phyloP scores from a whole-genome alignment of 92 coral and sea anemone species.

The Epizoanthus fatuus region DNA sequence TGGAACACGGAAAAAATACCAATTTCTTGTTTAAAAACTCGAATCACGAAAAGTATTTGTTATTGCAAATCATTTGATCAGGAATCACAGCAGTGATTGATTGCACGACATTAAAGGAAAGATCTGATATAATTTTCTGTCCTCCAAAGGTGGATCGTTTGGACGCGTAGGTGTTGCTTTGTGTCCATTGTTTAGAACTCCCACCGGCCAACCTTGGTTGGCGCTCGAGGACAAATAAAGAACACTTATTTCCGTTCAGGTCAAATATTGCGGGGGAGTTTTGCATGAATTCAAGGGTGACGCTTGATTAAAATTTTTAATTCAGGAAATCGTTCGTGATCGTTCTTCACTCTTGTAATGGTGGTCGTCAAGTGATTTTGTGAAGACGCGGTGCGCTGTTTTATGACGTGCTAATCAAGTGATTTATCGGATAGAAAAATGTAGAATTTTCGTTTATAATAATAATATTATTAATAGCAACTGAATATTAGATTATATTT shows the following conservation, averaged over 20 bases:
- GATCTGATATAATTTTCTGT: constrained; percentile 20
- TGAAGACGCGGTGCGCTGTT: too few relatives aligned
- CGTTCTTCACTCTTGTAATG: constrained; percentile 12
- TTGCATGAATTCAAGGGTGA: constrained; percentile 16
- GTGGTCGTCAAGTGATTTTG: constrained; percentile 10
- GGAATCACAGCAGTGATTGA: neutral
- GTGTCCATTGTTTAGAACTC: constrained; percentile 12
- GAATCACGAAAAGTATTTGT: neutral
- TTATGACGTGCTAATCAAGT: too few relatives aligned
- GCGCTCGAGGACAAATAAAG: constrained; percentile 1
- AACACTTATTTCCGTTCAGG: constrained; percentile 36
- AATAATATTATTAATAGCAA: too few relatives aligned
- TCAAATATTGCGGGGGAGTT: constrained; percentile 27
- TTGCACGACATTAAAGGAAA: neutral
- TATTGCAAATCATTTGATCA: neutral
- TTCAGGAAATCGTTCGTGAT: constrained; percentile 39
- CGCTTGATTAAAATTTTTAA: constrained; percentile 28
- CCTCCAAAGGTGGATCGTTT: constrained; percentile 13
- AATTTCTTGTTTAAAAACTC: neutral
- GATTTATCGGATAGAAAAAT: too few relatives aligned
- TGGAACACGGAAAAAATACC: constrained; percentile 27
- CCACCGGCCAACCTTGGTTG: neutral
- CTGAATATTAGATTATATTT: too few relatives aligned
- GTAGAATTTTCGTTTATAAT: too few relatives aligned
- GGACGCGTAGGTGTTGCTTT: constrained; percentile 28